phyloP scores from a whole-genome alignment of 2,113 vertebrate genomes.

The Zosterops lateralis region DNA sequence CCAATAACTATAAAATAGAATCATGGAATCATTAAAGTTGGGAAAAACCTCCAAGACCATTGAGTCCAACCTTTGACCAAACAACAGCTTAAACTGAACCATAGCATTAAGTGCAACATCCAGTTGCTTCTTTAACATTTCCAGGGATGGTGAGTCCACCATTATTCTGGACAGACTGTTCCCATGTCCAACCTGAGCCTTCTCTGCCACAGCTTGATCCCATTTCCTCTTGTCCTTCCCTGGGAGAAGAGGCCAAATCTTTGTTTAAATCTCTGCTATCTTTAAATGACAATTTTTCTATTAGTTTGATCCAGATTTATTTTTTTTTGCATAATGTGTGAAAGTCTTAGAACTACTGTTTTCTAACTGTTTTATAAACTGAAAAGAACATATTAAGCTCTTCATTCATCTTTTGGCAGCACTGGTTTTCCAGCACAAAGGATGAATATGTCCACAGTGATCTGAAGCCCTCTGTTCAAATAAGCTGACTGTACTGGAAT shows the following conservation, averaged over 20 bases:
- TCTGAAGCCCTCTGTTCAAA: background rate
- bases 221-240: background rate
- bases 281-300: background rate
- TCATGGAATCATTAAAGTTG: background rate
- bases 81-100: background rate
- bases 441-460: background rate
- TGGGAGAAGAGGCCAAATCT: background rate
- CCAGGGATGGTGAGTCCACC: background rate
- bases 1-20: background rate
- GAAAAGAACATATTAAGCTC: background rate
- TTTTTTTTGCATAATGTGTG: background rate
- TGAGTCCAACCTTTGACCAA: fast-evolving
- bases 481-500: background rate
- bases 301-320: background rate
- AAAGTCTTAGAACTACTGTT: background rate
- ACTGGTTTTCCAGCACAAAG: background rate
- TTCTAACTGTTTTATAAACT: background rate
- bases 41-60: background rate
- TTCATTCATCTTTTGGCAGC: background rate
- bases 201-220: background rate
- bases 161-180: background rate
- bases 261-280: background rate
- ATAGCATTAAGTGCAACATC: background rate
- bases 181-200: background rate
- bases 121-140: background rate